A percentile compares a stretch with the other conserved stretches of the same genome.
Conservation (phyloP, 2,113 vertebrate genomes). For the Cephalopterus ornatus region DNA sequence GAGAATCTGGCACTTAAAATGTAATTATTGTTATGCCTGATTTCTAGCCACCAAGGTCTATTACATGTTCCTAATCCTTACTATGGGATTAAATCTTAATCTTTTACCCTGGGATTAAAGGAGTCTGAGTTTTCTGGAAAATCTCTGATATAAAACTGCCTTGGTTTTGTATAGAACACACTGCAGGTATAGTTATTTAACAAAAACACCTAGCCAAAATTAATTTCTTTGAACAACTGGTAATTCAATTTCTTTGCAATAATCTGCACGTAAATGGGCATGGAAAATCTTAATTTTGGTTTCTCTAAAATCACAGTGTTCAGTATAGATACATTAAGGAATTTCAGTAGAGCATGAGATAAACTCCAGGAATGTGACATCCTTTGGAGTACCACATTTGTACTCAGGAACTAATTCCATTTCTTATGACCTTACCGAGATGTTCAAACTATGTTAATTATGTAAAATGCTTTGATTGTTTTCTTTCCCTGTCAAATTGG, state of each 20-base stretch:
- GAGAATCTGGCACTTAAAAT: background rate
- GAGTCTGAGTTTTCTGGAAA: background rate
- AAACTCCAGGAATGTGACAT: conserved; percentile 26
- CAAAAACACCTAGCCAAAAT: background rate
- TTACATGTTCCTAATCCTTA: background rate
- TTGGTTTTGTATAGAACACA: background rate
- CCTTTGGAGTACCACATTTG: background rate
- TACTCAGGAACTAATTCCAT: conserved; percentile 24
- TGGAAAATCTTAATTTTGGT: conserved; percentile 40
- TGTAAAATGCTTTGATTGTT: conserved; percentile 37
- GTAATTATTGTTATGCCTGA: background rate
- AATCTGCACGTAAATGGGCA: conserved; percentile 24
- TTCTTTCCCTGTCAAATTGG: conserved; percentile 16
- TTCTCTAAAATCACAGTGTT: conserved; percentile 38
- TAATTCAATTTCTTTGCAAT: conserved; percentile 33
- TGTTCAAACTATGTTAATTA: conserved; percentile 7
- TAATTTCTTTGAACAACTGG: conserved; percentile 7
- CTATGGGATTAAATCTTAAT: background rate
- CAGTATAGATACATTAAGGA: conserved; percentile 17
- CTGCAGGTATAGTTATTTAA: background rate
- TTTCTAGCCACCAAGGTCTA: background rate
- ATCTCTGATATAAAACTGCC: background rate
- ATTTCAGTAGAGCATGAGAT: conserved; percentile 38
- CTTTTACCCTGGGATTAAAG: background rate
- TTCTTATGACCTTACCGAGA: conserved; percentile 48